Evolutionary conservation across 2,888 invertebrate species (phyloP).

Genomic region (Rotaria macrura): DNA sequence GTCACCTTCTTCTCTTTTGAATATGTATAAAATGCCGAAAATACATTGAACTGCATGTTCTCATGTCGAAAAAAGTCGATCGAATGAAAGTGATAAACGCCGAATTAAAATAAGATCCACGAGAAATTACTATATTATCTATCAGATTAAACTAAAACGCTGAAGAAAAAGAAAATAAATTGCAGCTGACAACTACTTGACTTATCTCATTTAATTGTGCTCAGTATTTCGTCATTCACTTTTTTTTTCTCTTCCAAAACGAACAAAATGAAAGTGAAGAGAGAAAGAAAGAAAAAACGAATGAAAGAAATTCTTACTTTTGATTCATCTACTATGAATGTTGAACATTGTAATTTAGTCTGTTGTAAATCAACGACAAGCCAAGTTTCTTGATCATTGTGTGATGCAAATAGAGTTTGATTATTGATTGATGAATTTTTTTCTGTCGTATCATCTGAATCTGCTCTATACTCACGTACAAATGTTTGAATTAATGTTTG

Average conservation of each 20-base stretch:
- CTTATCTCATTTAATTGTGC: no score
- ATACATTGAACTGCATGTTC: not conserved
- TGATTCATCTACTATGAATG: not conserved
- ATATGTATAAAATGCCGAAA: not conserved
- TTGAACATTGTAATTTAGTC: not conserved
- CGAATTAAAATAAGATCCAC: no score
- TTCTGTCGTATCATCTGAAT: not conserved
- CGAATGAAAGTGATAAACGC: no score
- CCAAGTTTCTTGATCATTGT: not conserved
- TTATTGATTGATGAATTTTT: not conserved
- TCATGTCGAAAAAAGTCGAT: not conserved
- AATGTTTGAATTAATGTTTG: not conserved
- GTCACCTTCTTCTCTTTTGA: not conserved
- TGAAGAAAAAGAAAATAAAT: no score
- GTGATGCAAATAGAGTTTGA: not conserved
- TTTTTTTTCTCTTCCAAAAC: not conserved
- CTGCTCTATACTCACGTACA: not conserved
- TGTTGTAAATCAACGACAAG: not conserved
- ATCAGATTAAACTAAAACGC: no score
- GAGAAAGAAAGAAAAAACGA: no score
- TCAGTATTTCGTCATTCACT: not conserved
- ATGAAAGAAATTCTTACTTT: not conserved
- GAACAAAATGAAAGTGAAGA: no score
- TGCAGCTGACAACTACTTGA: no score
- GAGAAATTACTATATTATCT: no score